Evolutionary conservation across 2,797 vertebrate species (phyloP).

Genomic region (Micropoecilia bifurca): DNA sequence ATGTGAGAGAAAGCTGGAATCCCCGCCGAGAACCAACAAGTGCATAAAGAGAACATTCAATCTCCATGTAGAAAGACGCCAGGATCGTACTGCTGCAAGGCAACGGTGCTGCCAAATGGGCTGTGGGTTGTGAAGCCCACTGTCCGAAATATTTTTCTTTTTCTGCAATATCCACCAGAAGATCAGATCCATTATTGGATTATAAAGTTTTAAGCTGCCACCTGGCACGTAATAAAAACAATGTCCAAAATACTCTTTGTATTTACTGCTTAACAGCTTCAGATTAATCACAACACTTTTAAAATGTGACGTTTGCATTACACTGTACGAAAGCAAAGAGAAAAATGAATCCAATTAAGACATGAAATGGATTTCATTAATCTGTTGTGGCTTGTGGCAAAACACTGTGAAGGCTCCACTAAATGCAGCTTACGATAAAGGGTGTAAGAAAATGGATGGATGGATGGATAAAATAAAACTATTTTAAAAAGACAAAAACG

Average conservation of each 20-base stretch:
- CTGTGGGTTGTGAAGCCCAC: not conserved
- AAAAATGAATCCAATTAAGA: conserved; percentile 68
- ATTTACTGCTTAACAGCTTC: conserved; percentile 19
- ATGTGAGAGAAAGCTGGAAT: too few relatives aligned
- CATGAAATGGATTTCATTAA: conserved; percentile 72
- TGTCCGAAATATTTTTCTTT: not conserved
- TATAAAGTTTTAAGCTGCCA: not conserved
- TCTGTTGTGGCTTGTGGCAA: conserved; percentile 60
- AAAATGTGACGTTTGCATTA: conserved; percentile 59
- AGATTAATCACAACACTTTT: conserved; percentile 35
- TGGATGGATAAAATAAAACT: conserved; percentile 13
- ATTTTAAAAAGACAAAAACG: not conserved
- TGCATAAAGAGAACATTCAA: too few relatives aligned
- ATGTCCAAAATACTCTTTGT: conserved; percentile 3
- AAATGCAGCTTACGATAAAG: conserved; percentile 65
- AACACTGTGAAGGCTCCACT: conserved; percentile 63
- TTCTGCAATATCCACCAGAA: not conserved
- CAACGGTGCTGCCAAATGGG: too few relatives aligned
- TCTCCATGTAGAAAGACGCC: too few relatives aligned
- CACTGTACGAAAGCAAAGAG: conserved; percentile 43
- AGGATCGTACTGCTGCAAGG: too few relatives aligned
- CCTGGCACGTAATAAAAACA: not conserved
- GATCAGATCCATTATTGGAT: not conserved
- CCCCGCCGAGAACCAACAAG: too few relatives aligned
- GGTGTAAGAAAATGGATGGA: too few relatives aligned